These are phyloP conservation scores for Nematolebias whitei DNA, from an alignment of 2,113 vertebrate genomes.

Conservation along the genomic window DNA sequence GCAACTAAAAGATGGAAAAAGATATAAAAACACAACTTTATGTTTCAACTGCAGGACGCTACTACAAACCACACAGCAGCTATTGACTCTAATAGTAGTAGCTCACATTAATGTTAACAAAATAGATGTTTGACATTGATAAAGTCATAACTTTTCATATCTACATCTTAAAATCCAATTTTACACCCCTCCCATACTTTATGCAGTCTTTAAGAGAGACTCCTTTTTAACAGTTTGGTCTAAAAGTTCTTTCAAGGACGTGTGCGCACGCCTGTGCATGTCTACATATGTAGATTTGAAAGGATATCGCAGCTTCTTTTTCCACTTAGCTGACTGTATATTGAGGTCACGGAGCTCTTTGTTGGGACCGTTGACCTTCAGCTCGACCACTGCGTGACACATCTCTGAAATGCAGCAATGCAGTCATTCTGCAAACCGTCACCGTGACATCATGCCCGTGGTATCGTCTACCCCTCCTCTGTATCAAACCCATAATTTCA, in stretches of 20 bases:
- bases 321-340: constrained; percentile 9
- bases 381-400: constrained; percentile 3
- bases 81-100: too few relatives aligned
- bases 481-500: constrained; percentile 29
- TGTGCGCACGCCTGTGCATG: background rate
- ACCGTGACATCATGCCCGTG: constrained; percentile 39
- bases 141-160: too few relatives aligned
- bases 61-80: too few relatives aligned
- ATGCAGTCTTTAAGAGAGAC: too few relatives aligned
- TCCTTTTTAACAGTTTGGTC: background rate
- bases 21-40: too few relatives aligned
- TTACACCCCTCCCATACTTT: too few relatives aligned
- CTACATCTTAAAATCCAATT: too few relatives aligned
- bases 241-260: constrained; percentile 30
- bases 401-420: constrained; percentile 22
- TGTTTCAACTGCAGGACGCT: too few relatives aligned
- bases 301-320: background rate
- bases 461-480: constrained; percentile 26
- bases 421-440: constrained; percentile 11
- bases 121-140: too few relatives aligned
- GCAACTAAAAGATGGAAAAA: too few relatives aligned
- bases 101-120: too few relatives aligned
- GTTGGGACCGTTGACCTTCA: constrained; percentile 10
- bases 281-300: background rate
- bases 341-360: constrained; percentile 18